Conservation (phyloP, 2,797 vertebrate species). For the Sebastes dallii region DNA sequence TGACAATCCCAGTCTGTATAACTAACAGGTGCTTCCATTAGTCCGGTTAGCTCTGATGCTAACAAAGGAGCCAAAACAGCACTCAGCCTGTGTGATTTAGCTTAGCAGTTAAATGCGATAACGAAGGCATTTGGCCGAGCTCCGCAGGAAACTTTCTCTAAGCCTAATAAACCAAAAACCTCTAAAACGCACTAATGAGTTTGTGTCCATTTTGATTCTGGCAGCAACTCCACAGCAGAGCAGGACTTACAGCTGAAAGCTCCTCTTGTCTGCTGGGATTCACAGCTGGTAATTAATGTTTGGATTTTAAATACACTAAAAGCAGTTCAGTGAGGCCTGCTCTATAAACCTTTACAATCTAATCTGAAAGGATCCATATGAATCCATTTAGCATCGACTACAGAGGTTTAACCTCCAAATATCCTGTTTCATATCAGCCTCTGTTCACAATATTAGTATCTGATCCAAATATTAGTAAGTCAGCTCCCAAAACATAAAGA, state of each 20-base stretch:
- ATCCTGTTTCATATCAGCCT: not conserved
- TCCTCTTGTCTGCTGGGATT: constrained; percentile 36
- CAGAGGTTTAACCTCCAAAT: constrained; percentile 2
- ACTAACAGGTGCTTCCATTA: constrained; percentile 69
- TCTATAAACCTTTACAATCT: constrained; percentile 8
- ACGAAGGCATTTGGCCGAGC: constrained; percentile 72
- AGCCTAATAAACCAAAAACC: constrained; percentile 63
- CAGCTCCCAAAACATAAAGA: no score
- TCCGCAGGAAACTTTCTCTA: constrained; percentile 51
- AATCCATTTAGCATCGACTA: constrained; percentile 9
- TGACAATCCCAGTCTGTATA: constrained; percentile 49
- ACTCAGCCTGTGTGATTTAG: constrained; percentile 73
- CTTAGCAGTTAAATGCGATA: constrained; percentile 71
- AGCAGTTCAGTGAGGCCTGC: constrained; percentile 18
- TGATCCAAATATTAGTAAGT: not conserved
- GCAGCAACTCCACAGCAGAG: constrained; percentile 20
- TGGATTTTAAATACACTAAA: constrained; percentile 54
- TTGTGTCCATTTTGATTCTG: constrained; percentile 40
- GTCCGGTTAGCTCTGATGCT: constrained; percentile 56
- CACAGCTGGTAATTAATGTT: constrained; percentile 61
- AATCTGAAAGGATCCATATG: constrained; percentile 29
- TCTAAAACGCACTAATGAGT: constrained; percentile 51
- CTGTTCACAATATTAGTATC: not conserved
- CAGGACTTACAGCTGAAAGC: constrained; percentile 51
- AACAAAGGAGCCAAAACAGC: constrained; percentile 79